These are phyloP conservation scores for Silurus glanis DNA, from an alignment of 2,113 vertebrate species.

Conservation along the genomic window DNA sequence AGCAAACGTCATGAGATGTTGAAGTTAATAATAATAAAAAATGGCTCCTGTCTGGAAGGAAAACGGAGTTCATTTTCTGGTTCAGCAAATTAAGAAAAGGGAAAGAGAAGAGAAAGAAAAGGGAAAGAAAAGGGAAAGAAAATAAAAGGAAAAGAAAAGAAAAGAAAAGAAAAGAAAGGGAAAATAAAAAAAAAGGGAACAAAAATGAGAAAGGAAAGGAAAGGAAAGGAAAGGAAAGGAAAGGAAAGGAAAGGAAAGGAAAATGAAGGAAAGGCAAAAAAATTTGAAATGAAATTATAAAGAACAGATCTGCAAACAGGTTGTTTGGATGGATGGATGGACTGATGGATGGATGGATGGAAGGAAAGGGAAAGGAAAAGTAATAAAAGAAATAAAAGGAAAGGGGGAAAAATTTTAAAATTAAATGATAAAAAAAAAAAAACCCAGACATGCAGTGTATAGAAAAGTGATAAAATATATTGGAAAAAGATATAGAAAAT, in stretches of 20 bases:
- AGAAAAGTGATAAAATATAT: neutral
- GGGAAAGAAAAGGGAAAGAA: too few relatives aligned
- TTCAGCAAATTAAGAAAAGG: neutral
- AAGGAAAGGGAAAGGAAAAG: neutral
- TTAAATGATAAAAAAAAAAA: too few relatives aligned
- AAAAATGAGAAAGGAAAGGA: too few relatives aligned
- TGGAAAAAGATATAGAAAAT: neutral
- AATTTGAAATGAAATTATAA: too few relatives aligned
- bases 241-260: neutral
- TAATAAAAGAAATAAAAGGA: neutral
- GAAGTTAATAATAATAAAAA: constrained; percentile 6
- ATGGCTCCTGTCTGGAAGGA: neutral
- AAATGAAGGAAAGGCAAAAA: neutral
- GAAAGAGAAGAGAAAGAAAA: too few relatives aligned
- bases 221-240: too few relatives aligned
- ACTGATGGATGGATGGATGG: neutral
- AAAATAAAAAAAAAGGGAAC: neutral
- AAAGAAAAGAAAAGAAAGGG: neutral
- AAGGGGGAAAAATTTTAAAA: too few relatives aligned
- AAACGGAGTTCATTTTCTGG: constrained; percentile 15
- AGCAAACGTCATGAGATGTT: neutral
- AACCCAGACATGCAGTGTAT: neutral
- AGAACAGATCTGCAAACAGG: neutral
- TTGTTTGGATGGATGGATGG: neutral
- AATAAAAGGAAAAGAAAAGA: neutral